Conservation (phyloP, 2,797 vertebrate species). For the Syndactyla subalaris region DNA sequence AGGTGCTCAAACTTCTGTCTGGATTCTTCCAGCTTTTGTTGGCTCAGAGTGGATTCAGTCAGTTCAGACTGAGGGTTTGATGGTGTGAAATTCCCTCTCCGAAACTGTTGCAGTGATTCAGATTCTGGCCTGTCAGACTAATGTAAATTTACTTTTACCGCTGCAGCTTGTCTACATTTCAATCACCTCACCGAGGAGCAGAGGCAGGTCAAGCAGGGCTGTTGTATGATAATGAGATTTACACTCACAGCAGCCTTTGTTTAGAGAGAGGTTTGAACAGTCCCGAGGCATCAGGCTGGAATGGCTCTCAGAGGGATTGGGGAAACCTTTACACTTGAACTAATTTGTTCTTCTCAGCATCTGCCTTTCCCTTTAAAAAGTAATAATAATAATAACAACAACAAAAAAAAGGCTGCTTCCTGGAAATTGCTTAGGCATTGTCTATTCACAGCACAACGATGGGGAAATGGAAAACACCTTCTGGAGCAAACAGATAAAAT, state of each 20-base stretch:
- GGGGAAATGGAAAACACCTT: slow-evolving; percentile 39
- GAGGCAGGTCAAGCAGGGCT: not conserved
- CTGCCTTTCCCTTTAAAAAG: slow-evolving; percentile 33
- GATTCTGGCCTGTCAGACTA: not conserved
- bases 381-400: not conserved
- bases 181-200: not conserved
- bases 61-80: not conserved
- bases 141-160: not conserved
- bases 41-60: not conserved
- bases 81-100: not conserved
- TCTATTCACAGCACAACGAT: not conserved
- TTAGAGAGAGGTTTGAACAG: slow-evolving; percentile 12
- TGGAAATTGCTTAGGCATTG: slow-evolving; percentile 43
- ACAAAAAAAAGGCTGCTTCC: not conserved
- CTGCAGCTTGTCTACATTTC: slow-evolving; percentile 11
- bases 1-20: not conserved
- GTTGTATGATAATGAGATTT: slow-evolving; percentile 39
- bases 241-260: slow-evolving; percentile 34
- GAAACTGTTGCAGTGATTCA: not conserved
- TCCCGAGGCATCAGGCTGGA: not conserved
- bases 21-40: not conserved
- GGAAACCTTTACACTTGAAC: slow-evolving; percentile 8
- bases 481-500: slow-evolving; percentile 67
- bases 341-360: slow-evolving; percentile 7
- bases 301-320: not conserved